Percentiles rank a stretch among this genome's conserved stretches.
phyloP scores from a whole-genome alignment of 2,113 vertebrate genomes.

The Oriolus oriolus region DNA sequence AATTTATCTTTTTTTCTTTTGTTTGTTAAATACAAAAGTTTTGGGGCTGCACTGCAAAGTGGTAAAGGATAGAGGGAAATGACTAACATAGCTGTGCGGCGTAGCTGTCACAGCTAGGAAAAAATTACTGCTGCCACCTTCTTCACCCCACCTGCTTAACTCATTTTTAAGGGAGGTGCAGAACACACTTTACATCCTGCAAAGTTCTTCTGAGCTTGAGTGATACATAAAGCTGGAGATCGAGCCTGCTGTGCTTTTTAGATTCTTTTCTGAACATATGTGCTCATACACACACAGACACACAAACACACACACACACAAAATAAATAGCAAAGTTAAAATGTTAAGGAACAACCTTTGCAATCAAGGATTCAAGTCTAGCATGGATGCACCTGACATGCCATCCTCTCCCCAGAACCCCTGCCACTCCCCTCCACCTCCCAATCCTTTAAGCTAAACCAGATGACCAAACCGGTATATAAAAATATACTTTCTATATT shows the following conservation, averaged over 20 bases:
- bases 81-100: not conserved
- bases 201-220: not conserved
- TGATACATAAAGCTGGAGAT: not conserved
- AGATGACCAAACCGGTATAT: not conserved
- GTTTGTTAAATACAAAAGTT: not conserved
- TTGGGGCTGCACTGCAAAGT: not conserved
- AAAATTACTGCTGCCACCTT: not conserved
- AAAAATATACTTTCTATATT: not conserved
- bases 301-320: not conserved
- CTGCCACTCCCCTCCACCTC: not conserved
- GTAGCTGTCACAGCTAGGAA: not conserved
- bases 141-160: not conserved
- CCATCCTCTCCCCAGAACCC: not conserved
- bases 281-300: not conserved
- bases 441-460: not conserved
- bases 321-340: constrained; percentile 11
- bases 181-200: not conserved
- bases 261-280: not conserved
- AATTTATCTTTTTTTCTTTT: not conserved
- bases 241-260: constrained; percentile 12
- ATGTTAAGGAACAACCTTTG: not conserved
- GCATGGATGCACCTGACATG: not conserved
- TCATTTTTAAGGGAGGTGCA: not conserved
- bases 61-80: not conserved
- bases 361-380: not conserved